Evolutionary conservation across 2,888 invertebrate species (phyloP).

Genomic region (Drosophila setosimentum): DNA sequence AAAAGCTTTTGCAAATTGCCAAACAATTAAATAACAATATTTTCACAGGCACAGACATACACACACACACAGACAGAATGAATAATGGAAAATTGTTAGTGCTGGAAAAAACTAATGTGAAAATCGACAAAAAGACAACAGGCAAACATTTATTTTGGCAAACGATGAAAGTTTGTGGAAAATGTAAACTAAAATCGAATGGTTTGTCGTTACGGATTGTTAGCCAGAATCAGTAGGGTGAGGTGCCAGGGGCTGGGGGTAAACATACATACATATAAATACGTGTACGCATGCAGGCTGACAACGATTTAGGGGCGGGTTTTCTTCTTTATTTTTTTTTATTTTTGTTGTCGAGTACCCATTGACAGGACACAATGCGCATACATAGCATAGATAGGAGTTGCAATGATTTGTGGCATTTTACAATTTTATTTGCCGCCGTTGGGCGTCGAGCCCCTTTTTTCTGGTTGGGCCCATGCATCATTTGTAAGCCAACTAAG

Average conservation of each 20-base stretch:
- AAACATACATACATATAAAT: not conserved
- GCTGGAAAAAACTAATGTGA: constrained; percentile 51
- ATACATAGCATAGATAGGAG: constrained; percentile 43
- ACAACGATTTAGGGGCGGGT: constrained; percentile 69
- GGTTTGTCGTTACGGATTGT: constrained; percentile 65
- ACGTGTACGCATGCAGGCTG: constrained; percentile 23
- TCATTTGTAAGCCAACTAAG: constrained; percentile 81
- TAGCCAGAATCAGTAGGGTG: constrained; percentile 27
- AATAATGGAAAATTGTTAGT: constrained; percentile 10
- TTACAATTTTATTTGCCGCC: constrained; percentile 73
- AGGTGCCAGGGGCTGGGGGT: not conserved
- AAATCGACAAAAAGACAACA: constrained; percentile 37
- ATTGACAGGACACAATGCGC: constrained; percentile 56
- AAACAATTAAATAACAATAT: constrained; percentile 76
- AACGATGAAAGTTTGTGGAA: constrained; percentile 67
- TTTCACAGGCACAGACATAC: constrained; percentile 42
- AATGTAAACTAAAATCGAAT: constrained; percentile 73
- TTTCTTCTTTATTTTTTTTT: constrained; percentile 20
- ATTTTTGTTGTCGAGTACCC: constrained; percentile 38
- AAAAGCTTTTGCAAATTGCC: constrained; percentile 53
- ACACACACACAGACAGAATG: not conserved
- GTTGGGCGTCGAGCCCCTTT: constrained; percentile 42
- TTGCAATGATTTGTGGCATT: constrained; percentile 80
- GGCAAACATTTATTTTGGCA: constrained; percentile 68
- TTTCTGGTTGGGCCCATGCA: constrained; percentile 49